Percentiles rank a stretch among this genome's conserved stretches.
These are phyloP conservation scores for Regulus satrapa DNA, from an alignment of 2,113 vertebrate genomes.

Conservation along the genomic window DNA sequence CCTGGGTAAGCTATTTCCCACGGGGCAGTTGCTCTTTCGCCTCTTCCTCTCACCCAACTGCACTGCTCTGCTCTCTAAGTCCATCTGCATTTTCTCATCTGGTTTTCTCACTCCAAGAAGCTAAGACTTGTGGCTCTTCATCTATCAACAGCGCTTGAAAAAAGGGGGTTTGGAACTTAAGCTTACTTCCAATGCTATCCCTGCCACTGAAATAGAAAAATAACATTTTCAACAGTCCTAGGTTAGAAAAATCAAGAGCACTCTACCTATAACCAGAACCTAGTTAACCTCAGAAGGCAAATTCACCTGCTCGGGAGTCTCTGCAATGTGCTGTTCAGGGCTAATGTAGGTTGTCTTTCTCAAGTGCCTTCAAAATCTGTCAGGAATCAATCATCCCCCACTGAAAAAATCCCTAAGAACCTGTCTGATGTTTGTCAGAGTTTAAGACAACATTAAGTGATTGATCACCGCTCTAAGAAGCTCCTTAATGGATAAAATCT, in stretches of 20 bases:
- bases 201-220: neutral
- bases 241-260: neutral
- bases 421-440: neutral
- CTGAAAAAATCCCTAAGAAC: neutral
- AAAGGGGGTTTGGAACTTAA: neutral
- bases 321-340: neutral
- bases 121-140: neutral
- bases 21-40: neutral
- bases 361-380: neutral
- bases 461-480: neutral
- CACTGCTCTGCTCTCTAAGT: neutral
- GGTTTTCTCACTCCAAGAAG: neutral
- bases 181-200: neutral
- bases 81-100: neutral
- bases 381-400: neutral
- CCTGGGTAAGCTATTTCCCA: neutral
- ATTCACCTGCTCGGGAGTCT: neutral
- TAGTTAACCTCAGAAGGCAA: neutral
- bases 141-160: fast-evolving
- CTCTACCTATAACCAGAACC: neutral
- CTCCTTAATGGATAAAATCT: neutral
- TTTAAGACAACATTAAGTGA: neutral
- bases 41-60: neutral
- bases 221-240: neutral
- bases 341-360: neutral